A percentile compares a stretch with the other conserved stretches of the same genome.
phyloP scores from a whole-genome alignment of 1,140 invertebrate genomes.

The Cataglyphis hispanica region DNA sequence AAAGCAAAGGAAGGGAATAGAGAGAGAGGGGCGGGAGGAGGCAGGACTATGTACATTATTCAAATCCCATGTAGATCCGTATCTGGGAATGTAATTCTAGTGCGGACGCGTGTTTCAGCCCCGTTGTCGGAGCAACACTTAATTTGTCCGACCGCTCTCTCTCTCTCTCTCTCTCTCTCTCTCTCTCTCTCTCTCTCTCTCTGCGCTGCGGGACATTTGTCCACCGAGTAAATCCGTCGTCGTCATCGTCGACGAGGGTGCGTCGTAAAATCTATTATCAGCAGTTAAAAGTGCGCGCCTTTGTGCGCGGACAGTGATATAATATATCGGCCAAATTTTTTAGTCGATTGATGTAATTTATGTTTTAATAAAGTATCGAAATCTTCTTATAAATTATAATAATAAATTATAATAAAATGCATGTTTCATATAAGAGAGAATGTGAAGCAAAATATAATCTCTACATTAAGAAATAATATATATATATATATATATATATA shows the following conservation, averaged over 20 bases:
- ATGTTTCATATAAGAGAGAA: background rate
- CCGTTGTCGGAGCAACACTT: slow-evolving; percentile 78
- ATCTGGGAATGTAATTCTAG: slow-evolving; percentile 80
- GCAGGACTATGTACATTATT: slow-evolving; percentile 73
- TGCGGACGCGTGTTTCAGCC: slow-evolving; percentile 77
- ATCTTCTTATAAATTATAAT: background rate
- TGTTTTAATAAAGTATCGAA: background rate
- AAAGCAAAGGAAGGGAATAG: slow-evolving; percentile 39
- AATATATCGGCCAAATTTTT: background rate
- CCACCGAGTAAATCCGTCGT: slow-evolving; percentile 1
- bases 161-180: slow-evolving; percentile 16
- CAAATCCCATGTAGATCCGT: slow-evolving; percentile 80
- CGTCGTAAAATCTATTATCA: slow-evolving; percentile 16
- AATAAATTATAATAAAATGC: background rate
- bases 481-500: too few relatives aligned
- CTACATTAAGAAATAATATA: background rate
- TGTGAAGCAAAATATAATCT: too few relatives aligned
- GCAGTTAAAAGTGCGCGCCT: slow-evolving; percentile 45
- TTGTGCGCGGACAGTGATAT: slow-evolving; percentile 59
- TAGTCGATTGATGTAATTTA: background rate
- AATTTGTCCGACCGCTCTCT: slow-evolving; percentile 73
- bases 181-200: slow-evolving; percentile 49
- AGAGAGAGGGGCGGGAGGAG: background rate
- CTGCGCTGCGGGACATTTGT: slow-evolving; percentile 57
- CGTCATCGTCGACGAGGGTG: slow-evolving; percentile 20